phyloP scores from a whole-genome alignment of 2,888 invertebrate genomes.

The Pachliopta kotzebuea region DNA sequence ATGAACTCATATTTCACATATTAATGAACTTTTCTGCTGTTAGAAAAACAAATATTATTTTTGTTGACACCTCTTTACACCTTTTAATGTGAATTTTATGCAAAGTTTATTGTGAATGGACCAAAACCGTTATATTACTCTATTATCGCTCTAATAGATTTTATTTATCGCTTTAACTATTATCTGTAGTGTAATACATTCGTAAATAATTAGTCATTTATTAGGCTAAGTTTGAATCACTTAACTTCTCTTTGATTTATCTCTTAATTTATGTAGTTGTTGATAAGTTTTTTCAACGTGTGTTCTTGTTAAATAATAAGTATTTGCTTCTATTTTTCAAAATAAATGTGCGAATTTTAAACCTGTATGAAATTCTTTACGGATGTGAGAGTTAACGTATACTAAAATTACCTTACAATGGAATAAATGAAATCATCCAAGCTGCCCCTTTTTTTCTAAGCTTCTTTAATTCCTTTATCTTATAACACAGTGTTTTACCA shows the following conservation, averaged over 20 bases:
- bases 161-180: constrained; percentile 24
- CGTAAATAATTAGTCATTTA: constrained; percentile 12
- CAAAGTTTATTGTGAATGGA: constrained; percentile 6
- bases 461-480: neutral
- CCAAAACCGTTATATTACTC: constrained; percentile 9
- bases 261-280: constrained; percentile 3
- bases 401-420: constrained; percentile 22
- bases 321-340: neutral
- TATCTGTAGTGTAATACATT: constrained; percentile 12
- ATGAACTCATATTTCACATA: neutral
- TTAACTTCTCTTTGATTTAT: constrained; percentile 12
- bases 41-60: neutral
- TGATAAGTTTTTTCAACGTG: neutral
- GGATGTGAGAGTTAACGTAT: constrained; percentile 19
- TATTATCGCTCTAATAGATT: constrained; percentile 18
- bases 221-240: constrained; percentile 10
- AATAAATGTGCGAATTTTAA: neutral
- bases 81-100: constrained; percentile 22
- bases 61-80: constrained; percentile 1
- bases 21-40: neutral
- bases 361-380: constrained; percentile 1
- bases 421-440: constrained; percentile 26
- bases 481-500: too few relatives aligned
- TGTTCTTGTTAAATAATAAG: neutral
- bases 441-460: constrained; percentile 5